Evolutionary conservation across 2,113 vertebrate species (phyloP), one percentile per base, ranked within the genome.

Genomic region (Albula goreensis): DNA sequence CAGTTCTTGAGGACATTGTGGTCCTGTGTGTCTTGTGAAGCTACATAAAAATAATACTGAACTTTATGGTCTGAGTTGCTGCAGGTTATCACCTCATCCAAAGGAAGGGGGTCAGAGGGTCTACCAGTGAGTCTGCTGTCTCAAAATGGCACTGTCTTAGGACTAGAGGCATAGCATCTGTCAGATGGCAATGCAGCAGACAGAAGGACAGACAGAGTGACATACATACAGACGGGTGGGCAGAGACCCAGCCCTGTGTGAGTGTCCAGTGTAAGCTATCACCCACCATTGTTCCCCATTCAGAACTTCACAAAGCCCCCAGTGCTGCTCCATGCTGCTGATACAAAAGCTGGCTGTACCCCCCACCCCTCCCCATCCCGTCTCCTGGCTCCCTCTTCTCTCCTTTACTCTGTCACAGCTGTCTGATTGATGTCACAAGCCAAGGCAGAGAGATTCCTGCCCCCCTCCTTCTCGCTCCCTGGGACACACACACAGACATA

Each of bases 371-470:
- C 82, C 82, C 57, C 31, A 2, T 3, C 70, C 74, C 4, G 84
- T 85, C 84, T 85, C 77, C 51, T 52, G 57, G 84, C 51, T 49
- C 74, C 78, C 56, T 12, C 17, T 41, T 49, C 74, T 77, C 78
- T 66, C 84, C 84, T 31, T 48, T 80, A 56, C 74, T 80, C 56
- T 80, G 84, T 85, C 84, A 81, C 84, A 85, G 84, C 84, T 85
- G 84, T 85, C 84, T 85, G 84, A 85, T 85, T 85, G 84, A 85
- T 85, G 84, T 85, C 84, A 60, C 48, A 63, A 56, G 51, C 78
- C 84, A 79, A 78, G 77, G 77, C 56, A 52, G 15, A 70, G 56
- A 85, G 84, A 85, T 85, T 85, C 84, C 84, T 85, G 84, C 78
- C 84, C 53, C 84, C 78, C 78, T 80, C 53, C 78, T 11, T 13